Evolutionary conservation across 2,888 invertebrate genomes (phyloP), one percentile per base, ranked within the genome.

Genomic region (Physocephala rufipes): DNA sequence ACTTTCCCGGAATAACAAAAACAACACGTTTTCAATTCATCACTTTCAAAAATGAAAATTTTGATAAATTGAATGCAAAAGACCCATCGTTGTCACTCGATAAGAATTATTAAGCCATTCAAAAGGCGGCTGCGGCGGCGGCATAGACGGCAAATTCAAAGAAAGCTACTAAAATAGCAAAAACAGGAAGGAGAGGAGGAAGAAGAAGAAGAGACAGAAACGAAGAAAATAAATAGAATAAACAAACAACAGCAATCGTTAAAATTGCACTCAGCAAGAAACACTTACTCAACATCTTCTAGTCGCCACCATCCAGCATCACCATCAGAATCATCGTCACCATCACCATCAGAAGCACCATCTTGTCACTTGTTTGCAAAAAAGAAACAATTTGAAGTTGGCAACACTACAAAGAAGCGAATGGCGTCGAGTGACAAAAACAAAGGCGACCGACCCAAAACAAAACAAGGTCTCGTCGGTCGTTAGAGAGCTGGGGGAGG

Each of bases 81-180:
- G 67, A 45, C 24, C n/a, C n/a, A n/a, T 55, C 47, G 67, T 59
- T 67, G 67, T 67, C 67, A 67, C 47, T 59, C 49, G 58, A 19
- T 47, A 67, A 59, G 28, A 67, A 67, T 59, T 67, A 67, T 58
- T 67, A 28, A 30, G 67, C 67, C 59, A 67, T n/a, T 67, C 67
- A 67, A 49, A 4, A 13, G 28, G 19, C 13, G 43, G 19, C 2
- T 21, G 43, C 62, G 21, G 21, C 19, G 43, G 9, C 36, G 36
- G 9, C 9, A 36, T 36, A 36, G n/a, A n/a, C n/a, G n/a, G n/a
- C n/a, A n/a, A 36, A 36, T 36, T 36, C 36, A 36, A 36, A 36
- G 36, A n/a, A n/a, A 36, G 36, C 36, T 36, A 36, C 36, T 36
- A 36, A 36, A 36, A 62, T n/a, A 53, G 30, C 66, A 53, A 51